Conservation (phyloP, 2,113 vertebrate species). For the Symphodus melops region DNA sequence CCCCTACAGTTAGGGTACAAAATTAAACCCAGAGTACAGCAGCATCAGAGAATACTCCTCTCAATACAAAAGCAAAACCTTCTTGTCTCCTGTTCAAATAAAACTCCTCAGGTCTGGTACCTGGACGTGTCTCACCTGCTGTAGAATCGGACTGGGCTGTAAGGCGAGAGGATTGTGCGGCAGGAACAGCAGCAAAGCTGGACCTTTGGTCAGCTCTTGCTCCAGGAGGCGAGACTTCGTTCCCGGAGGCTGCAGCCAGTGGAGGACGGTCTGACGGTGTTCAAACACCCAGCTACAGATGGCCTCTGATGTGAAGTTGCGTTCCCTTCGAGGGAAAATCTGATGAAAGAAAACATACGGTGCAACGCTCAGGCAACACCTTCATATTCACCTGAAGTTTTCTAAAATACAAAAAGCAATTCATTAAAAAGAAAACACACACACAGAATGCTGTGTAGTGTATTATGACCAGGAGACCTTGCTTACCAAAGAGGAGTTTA, state of each 20-base stretch:
- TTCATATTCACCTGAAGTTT: neutral
- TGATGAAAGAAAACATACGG: slow-evolving; percentile 56
- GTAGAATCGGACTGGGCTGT: slow-evolving; percentile 81
- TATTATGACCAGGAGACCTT: neutral
- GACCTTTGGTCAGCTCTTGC: slow-evolving; percentile 92
- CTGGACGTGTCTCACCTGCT: slow-evolving; percentile 85
- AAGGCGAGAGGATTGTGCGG: slow-evolving; percentile 89
- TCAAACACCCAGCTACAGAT: slow-evolving; percentile 93
- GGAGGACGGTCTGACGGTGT: slow-evolving; percentile 87
- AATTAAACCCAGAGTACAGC: neutral
- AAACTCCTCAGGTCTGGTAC: neutral
- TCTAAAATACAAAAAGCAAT: too few species aligned
- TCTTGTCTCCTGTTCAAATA: neutral
- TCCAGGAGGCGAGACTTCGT: slow-evolving; percentile 93
- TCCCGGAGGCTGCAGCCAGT: slow-evolving; percentile 92
- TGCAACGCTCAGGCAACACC: rapidly evolving
- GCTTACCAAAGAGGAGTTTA: slow-evolving; percentile 93
- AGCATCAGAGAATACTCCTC: neutral
- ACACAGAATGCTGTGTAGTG: too few species aligned
- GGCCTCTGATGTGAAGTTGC: slow-evolving; percentile 91
- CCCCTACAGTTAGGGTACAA: too few species aligned
- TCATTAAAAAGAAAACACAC: too few species aligned
- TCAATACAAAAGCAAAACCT: neutral
- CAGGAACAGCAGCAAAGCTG: slow-evolving; percentile 93
- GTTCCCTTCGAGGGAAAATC: slow-evolving; percentile 87